These are phyloP conservation scores for Bombyx huttoni DNA, from an alignment of 2,888 invertebrate genomes.

Conservation along the genomic window DNA sequence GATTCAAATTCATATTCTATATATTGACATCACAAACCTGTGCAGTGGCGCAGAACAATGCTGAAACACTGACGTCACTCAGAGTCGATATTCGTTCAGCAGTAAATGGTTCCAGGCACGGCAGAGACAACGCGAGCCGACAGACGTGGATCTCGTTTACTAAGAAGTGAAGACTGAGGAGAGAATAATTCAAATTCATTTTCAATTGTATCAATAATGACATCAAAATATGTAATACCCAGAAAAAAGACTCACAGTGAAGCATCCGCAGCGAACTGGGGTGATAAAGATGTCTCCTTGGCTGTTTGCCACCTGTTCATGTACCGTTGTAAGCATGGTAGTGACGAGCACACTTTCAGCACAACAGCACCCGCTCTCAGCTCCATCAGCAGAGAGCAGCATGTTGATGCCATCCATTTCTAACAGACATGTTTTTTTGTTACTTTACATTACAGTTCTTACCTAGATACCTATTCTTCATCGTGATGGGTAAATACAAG, in stretches of 20 bases:
- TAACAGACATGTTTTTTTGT: conserved; percentile 30
- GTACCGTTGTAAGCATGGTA: conserved; percentile 75
- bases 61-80: conserved; percentile 86
- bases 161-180: conserved; percentile 80
- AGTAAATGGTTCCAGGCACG: conserved; percentile 89
- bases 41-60: conserved; percentile 84
- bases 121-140: conserved; percentile 86
- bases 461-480: neutral
- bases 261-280: conserved; percentile 82
- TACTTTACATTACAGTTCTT: neutral
- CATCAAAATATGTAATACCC: neutral
- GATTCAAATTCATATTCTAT: too few relatives aligned
- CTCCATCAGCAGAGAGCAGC: conserved; percentile 83
- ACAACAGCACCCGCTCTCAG: conserved; percentile 87
- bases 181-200: neutral
- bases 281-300: conserved; percentile 77
- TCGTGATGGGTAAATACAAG: neutral
- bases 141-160: conserved; percentile 89
- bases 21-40: conserved; percentile 50
- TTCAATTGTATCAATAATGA: neutral
- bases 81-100: conserved; percentile 86
- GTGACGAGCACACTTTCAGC: conserved; percentile 84
- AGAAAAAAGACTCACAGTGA: conserved; percentile 46
- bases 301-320: conserved; percentile 70
- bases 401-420: conserved; percentile 85